These are phyloP conservation scores for Desoria tigrina DNA, from an alignment of 2,888 invertebrate species.

Conservation along the genomic window DNA sequence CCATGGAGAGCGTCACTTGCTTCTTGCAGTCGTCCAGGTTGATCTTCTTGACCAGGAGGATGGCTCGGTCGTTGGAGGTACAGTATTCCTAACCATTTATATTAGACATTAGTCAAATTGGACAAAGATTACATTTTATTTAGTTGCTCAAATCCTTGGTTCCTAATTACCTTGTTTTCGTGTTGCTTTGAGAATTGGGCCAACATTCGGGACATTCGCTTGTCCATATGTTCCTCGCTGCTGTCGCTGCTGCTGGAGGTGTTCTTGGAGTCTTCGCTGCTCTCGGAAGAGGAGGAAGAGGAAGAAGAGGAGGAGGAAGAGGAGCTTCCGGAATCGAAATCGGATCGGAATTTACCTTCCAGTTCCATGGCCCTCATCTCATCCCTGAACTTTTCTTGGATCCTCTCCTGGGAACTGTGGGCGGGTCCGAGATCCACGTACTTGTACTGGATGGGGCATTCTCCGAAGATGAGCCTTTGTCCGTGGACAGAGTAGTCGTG, in stretches of 20 bases:
- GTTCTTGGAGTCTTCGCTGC: not conserved
- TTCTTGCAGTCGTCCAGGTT: not conserved
- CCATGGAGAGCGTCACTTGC: not conserved
- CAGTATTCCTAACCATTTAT: constrained; percentile 5
- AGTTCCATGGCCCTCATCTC: not conserved
- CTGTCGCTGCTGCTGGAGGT: not conserved
- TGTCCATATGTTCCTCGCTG: not conserved
- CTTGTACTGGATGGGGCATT: constrained; percentile 2
- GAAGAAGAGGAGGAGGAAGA: constrained; percentile 11
- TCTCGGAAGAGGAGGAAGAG: constrained; percentile 6
- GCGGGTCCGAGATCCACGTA: not conserved
- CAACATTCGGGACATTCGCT: not conserved
- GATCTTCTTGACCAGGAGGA: constrained; percentile 10
- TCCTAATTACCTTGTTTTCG: no score
- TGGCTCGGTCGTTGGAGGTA: not conserved
- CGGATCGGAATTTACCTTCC: not conserved
- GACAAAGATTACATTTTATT: no score
- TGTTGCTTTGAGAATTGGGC: not conserved
- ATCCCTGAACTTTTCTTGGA: not conserved
- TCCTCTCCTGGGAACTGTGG: not conserved
- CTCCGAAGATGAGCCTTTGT: constrained; percentile 12
- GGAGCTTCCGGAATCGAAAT: constrained; percentile 19
- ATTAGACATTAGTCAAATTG: no score
- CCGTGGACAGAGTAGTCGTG: not conserved
- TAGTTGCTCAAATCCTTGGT: no score